phyloP scores from a whole-genome alignment of 2,113 vertebrate species.

The Lophius piscatorius region DNA sequence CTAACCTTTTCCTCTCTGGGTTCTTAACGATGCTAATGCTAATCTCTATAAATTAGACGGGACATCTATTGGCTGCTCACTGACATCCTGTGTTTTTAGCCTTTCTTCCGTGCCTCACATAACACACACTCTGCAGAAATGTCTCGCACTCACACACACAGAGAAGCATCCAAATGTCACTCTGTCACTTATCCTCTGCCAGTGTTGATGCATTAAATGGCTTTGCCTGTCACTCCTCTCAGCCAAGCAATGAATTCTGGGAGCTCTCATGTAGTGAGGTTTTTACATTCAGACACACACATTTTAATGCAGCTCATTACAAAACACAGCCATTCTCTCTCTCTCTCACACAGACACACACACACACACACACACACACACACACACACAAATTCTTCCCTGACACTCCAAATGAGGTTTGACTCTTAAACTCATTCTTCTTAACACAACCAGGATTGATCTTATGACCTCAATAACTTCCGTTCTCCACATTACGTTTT shows the following conservation, averaged over 20 bases:
- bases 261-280: not conserved
- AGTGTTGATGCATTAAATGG: conserved; percentile 37
- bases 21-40: too few relatives aligned
- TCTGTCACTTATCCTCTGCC: conserved; percentile 32
- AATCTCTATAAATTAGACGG: too few relatives aligned
- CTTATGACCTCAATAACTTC: too few relatives aligned
- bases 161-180: conserved; percentile 18
- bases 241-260: conserved; percentile 51
- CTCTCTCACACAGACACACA: conserved; percentile 20
- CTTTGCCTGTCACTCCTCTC: conserved; percentile 44
- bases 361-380: conserved; percentile 16
- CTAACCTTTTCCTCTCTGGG: too few relatives aligned
- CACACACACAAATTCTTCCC: not conserved
- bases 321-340: conserved; percentile 21
- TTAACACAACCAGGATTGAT: too few relatives aligned
- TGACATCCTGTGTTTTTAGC: too few relatives aligned
- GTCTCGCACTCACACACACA: conserved; percentile 13
- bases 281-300: conserved; percentile 6
- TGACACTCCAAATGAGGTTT: too few relatives aligned
- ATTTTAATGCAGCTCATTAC: conserved; percentile 53
- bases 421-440: too few relatives aligned
- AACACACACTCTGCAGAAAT: not conserved
- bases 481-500: too few relatives aligned
- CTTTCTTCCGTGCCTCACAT: too few relatives aligned
- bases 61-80: too few relatives aligned